Conservation (phyloP, 2,888 invertebrate species). For the Orchesellides sinensis region DNA sequence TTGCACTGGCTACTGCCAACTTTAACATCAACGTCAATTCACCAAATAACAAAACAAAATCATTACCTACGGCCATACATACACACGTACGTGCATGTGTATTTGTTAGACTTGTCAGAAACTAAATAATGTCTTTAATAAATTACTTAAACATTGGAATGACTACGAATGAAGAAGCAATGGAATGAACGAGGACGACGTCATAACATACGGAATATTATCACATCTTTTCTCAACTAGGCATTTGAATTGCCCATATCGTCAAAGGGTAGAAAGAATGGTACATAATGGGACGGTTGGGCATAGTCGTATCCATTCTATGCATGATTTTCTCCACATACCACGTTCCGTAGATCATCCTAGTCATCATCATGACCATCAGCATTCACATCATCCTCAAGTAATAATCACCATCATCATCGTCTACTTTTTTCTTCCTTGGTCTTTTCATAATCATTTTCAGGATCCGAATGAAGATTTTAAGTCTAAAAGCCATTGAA, state of each 20-base stretch:
- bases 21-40: too few species aligned
- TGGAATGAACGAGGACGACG: not conserved
- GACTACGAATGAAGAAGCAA: not conserved
- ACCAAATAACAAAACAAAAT: too few species aligned
- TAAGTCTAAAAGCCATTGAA: conserved; percentile 51
- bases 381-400: conserved; percentile 63
- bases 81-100: not conserved
- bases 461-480: conserved; percentile 54
- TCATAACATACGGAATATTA: not conserved
- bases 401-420: conserved; percentile 62
- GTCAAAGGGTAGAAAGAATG: not conserved
- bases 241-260: not conserved
- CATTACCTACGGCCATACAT: too few species aligned
- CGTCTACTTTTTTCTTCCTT: conserved; percentile 44
- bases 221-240: not conserved
- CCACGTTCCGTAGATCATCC: conserved; percentile 31
- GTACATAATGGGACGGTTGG: too few species aligned
- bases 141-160: not conserved
- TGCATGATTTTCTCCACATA: conserved; percentile 43
- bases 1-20: too few species aligned
- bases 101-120: not conserved
- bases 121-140: not conserved
- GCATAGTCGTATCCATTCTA: too few species aligned
- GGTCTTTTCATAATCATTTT: conserved; percentile 57
- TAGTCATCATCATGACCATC: conserved; percentile 61